A percentile compares a stretch with the other conserved stretches of the same genome.
phyloP scores from a whole-genome alignment of 1,140 invertebrate genomes.

The Planococcus citri region DNA sequence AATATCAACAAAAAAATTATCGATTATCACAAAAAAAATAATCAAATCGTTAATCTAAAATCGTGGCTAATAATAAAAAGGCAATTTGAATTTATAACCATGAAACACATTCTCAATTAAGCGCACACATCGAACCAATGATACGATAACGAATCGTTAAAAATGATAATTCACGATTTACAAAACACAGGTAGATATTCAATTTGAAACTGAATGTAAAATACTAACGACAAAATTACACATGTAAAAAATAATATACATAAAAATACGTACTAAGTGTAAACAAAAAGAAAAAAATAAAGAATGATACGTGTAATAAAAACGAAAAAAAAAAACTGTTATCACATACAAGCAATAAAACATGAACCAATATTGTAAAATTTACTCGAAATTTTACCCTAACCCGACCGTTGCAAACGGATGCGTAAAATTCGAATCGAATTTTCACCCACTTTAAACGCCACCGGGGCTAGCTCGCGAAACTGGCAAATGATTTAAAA shows the following conservation, averaged over 20 bases:
- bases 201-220: background rate
- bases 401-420: background rate
- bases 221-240: background rate
- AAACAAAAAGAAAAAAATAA: background rate
- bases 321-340: background rate
- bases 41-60: background rate
- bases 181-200: background rate
- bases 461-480: background rate
- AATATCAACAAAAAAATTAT: background rate
- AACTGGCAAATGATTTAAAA: background rate
- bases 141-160: background rate
- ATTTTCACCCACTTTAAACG: too few relatives aligned
- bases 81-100: background rate
- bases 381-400: background rate
- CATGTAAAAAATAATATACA: background rate
- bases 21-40: background rate
- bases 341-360: background rate
- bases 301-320: background rate
- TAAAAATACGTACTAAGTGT: background rate
- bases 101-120: background rate
- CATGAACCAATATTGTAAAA: background rate
- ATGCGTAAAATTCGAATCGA: background rate
- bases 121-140: background rate
- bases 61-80: background rate
- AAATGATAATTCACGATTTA: background rate